Conservation (phyloP, 1,140 invertebrate genomes). For the Semibalanus balanoides region DNA sequence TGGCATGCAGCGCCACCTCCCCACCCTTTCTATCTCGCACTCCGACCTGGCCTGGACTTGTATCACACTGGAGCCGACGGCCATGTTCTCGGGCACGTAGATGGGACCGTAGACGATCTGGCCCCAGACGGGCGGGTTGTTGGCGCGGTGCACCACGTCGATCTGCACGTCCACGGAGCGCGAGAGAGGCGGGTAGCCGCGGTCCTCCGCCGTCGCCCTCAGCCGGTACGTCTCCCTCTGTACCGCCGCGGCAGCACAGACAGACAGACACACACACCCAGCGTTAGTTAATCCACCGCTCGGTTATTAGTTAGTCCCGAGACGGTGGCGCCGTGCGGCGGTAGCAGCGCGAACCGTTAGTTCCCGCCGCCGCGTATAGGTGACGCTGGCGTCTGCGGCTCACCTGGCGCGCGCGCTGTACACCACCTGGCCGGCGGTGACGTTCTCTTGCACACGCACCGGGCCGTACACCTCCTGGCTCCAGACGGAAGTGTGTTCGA, state of each 20-base stretch:
- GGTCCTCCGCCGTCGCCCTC: conserved; percentile 91
- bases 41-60: conserved; percentile 95
- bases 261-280: background rate
- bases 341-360: too few relatives aligned
- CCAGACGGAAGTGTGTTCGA: conserved; percentile 94
- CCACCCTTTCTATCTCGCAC: too few relatives aligned
- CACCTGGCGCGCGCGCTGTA: conserved; percentile 93
- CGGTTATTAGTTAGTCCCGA: too few relatives aligned
- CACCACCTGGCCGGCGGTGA: conserved; percentile 92
- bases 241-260: conserved; percentile 21
- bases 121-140: conserved; percentile 94
- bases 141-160: conserved; percentile 86
- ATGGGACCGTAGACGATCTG: conserved; percentile 88
- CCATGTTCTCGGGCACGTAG: conserved; percentile 91
- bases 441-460: conserved; percentile 93
- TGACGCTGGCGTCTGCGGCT: conserved; percentile 35
- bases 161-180: conserved; percentile 91
- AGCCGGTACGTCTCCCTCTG: conserved; percentile 93
- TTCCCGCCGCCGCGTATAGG: too few relatives aligned
- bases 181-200: conserved; percentile 80
- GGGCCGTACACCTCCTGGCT: conserved; percentile 83
- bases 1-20: too few relatives aligned
- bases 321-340: too few relatives aligned
- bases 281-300: too few relatives aligned
- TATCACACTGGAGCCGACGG: conserved; percentile 88